Percentiles rank a stretch among this genome's conserved stretches.
phyloP scores from a whole-genome alignment of 2,888 invertebrate genomes.

The Synergus itoensis region DNA sequence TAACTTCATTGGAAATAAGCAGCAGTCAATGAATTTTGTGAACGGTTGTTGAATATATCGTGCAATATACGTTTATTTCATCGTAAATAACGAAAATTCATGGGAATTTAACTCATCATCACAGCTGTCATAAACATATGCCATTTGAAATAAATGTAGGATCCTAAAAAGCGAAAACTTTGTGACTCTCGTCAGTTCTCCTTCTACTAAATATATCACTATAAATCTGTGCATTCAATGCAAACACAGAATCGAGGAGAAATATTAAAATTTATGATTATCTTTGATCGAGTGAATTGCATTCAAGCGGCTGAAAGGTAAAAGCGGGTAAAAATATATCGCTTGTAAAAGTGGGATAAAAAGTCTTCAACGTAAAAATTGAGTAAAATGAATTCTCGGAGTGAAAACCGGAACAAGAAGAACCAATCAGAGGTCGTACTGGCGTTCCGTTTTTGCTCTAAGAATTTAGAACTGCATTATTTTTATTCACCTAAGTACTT shows the following conservation, averaged over 20 bases:
- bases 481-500: too few relatives aligned
- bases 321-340: too few relatives aligned
- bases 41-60: neutral
- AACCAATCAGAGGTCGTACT: too few relatives aligned
- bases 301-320: too few relatives aligned
- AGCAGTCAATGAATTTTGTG: neutral
- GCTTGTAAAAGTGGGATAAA: too few relatives aligned
- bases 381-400: too few relatives aligned
- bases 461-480: too few relatives aligned
- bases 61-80: constrained; percentile 24
- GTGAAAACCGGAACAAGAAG: too few relatives aligned
- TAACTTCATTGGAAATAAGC: neutral
- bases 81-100: constrained; percentile 19
- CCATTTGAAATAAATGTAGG: constrained; percentile 12
- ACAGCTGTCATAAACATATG: constrained; percentile 3
- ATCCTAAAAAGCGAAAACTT: constrained; percentile 8
- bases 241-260: neutral
- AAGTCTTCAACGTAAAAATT: too few relatives aligned
- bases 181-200: constrained; percentile 7
- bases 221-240: neutral
- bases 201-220: neutral
- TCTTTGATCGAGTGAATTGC: neutral
- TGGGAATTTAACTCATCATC: constrained; percentile 12
- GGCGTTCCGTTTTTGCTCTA: too few relatives aligned
- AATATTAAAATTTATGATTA: neutral